Conservation (phyloP, 1,140 invertebrate species). For the Stegodyphus dumicola region DNA sequence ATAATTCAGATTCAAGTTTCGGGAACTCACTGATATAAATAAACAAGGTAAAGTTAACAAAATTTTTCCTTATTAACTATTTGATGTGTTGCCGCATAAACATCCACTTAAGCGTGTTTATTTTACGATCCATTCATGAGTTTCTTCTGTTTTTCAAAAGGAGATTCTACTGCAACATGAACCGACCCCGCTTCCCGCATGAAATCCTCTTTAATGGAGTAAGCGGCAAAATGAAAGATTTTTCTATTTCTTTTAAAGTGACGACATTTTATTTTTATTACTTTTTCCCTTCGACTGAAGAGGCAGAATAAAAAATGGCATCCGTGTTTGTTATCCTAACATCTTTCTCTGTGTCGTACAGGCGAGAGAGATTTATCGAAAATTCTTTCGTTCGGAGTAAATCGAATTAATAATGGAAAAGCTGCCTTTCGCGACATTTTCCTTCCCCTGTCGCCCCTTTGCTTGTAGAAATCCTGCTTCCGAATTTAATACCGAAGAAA, state of each 20-base stretch:
- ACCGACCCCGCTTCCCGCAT: background rate
- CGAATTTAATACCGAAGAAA: slow-evolving; percentile 50
- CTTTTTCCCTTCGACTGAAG: background rate
- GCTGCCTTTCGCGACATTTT: slow-evolving; percentile 29
- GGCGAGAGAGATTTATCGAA: background rate
- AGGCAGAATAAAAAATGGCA: background rate
- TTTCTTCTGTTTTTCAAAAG: background rate
- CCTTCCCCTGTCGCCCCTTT: background rate
- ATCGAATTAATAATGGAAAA: slow-evolving; percentile 55
- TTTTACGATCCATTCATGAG: background rate
- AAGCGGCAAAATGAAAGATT: slow-evolving; percentile 25
- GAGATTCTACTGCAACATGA: background rate
- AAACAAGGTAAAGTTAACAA: too few species aligned
- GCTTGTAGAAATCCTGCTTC: background rate
- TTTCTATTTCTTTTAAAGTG: slow-evolving; percentile 23
- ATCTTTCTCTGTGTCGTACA: background rate
- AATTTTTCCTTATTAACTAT: too few species aligned
- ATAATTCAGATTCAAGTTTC: too few species aligned
- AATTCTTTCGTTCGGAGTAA: slow-evolving; percentile 17
- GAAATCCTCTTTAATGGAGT: background rate
- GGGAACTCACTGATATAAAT: too few species aligned
- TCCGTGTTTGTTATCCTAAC: slow-evolving; percentile 28
- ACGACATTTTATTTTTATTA: background rate
- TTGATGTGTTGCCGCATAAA: too few species aligned
- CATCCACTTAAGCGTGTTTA: too few species aligned